phyloP scores from a whole-genome alignment of 2,888 invertebrate genomes.

The Lasiommata megera region DNA sequence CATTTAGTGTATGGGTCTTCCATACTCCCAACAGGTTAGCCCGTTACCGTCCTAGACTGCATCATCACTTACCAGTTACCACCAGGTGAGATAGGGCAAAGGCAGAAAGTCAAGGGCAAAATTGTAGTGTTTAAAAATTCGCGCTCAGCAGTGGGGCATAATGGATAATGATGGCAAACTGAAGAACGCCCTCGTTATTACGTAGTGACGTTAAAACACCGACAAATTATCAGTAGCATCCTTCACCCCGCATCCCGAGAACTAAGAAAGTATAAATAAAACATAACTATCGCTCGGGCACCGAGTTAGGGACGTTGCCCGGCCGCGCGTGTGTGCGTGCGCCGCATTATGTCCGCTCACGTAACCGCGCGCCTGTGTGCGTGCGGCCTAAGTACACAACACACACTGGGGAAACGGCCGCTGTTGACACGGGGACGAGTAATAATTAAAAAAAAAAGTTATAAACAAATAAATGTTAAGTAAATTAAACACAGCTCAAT shows the following conservation, averaged over 20 bases:
- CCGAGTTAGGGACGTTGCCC: slow-evolving; percentile 74
- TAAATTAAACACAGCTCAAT: too few species aligned
- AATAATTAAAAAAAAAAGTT: neutral
- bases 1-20: too few species aligned
- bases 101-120: too few species aligned
- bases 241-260: slow-evolving; percentile 46
- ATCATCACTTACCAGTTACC: too few species aligned
- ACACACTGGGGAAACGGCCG: slow-evolving; percentile 42
- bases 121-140: too few species aligned
- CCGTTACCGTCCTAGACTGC: too few species aligned
- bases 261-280: slow-evolving; percentile 80
- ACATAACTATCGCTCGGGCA: slow-evolving; percentile 63
- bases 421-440: slow-evolving; percentile 44
- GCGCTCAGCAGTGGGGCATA: too few species aligned
- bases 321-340: slow-evolving; percentile 47
- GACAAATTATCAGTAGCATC: slow-evolving; percentile 45
- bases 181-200: too few species aligned
- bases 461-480: too few species aligned
- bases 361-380: slow-evolving; percentile 51
- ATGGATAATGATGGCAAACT: too few species aligned
- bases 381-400: slow-evolving; percentile 66
- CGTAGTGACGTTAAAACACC: neutral
- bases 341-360: slow-evolving; percentile 59
- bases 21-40: too few species aligned
- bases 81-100: too few species aligned